Conservation (phyloP, 1,140 invertebrate genomes). For the Anastrepha obliqua region DNA sequence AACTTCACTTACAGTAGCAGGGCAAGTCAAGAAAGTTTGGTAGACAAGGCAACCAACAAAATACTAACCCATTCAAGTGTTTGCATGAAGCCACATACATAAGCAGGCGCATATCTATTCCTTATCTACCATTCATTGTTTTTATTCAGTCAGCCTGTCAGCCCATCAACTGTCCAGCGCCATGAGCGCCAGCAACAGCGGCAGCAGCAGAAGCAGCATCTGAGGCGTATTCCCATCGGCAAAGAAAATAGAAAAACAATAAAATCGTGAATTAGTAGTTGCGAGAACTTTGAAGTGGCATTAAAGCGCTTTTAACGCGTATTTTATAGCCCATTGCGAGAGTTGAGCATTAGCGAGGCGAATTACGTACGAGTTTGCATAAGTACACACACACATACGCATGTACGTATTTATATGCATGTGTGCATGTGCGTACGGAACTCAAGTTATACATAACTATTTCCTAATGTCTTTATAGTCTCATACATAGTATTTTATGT, state of each 20-base stretch:
- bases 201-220: neutral
- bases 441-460: neutral
- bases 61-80: neutral
- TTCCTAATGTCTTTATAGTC: neutral
- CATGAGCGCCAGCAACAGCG: neutral
- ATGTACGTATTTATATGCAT: neutral
- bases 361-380: neutral
- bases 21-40: neutral
- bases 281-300: conserved; percentile 45
- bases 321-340: conserved; percentile 47
- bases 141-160: neutral
- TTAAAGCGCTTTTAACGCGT: conserved; percentile 43
- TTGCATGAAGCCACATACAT: neutral
- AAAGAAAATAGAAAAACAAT: conserved; percentile 33
- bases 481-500: neutral
- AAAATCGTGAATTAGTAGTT: conserved; percentile 30
- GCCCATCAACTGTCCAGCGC: neutral
- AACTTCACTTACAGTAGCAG: neutral
- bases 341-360: neutral
- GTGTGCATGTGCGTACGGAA: too few relatives aligned
- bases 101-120: neutral
- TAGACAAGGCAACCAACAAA: neutral
- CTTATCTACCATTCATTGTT: neutral
- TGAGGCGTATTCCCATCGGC: neutral
- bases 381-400: neutral